Percentiles rank a stretch among this genome's conserved stretches.
These are phyloP conservation scores for Bryconaethiops microstoma DNA, from an alignment of 2,797 vertebrate species.

Conservation along the genomic window DNA sequence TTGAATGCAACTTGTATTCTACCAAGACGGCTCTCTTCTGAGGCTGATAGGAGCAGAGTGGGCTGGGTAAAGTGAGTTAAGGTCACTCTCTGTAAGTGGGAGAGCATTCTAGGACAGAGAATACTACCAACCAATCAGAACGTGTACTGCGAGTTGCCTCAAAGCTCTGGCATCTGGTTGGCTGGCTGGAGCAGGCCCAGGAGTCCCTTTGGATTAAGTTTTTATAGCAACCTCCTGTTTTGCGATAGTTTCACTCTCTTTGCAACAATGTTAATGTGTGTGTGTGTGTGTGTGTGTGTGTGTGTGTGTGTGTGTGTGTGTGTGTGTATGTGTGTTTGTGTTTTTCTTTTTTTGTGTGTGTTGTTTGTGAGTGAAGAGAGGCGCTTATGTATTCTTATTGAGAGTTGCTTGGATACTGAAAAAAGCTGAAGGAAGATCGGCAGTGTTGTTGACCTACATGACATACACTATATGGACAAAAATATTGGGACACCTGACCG, in stretches of 20 bases:
- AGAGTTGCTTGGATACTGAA: background rate
- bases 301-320: background rate
- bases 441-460: background rate
- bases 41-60: constrained; percentile 26
- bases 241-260: constrained; percentile 49
- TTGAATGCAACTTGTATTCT: constrained; percentile 10
- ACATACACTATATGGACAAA: background rate
- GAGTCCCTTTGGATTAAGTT: constrained; percentile 63
- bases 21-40: constrained; percentile 6
- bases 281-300: background rate
- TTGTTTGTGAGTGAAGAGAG: background rate
- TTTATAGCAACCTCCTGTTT: constrained; percentile 60
- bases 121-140: constrained; percentile 54
- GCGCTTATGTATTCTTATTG: background rate
- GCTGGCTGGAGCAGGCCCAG: constrained; percentile 53
- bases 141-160: constrained; percentile 47
- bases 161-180: constrained; percentile 40
- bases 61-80: constrained; percentile 51
- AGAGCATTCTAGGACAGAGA: constrained; percentile 55
- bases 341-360: too few relatives aligned
- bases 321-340: too few relatives aligned
- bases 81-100: constrained; percentile 41
- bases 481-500: too few relatives aligned
- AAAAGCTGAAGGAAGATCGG: background rate
- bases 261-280: background rate